Evolutionary conservation across 2,113 vertebrate species (phyloP).

Genomic region (Mellivora capensis): DNA sequence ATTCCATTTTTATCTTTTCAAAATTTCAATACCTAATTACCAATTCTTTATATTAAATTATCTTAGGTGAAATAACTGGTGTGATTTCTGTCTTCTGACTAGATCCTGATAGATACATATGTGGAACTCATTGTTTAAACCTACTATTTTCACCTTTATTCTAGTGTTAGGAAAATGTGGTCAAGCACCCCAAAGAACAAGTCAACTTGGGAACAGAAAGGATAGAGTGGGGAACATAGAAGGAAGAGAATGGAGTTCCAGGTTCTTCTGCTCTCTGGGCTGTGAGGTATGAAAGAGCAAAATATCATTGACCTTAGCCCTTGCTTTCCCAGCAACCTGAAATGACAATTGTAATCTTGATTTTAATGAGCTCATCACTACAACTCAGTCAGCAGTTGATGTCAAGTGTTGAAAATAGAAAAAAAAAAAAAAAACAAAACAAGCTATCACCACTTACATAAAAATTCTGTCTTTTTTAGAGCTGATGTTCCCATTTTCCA

Average conservation of each 20-base stretch:
- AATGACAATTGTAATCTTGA: not conserved
- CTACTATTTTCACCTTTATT: not conserved
- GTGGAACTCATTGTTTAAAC: not conserved
- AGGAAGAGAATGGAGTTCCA: not conserved
- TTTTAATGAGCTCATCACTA: conserved; percentile 34
- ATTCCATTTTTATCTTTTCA: not conserved
- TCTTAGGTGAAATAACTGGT: not conserved
- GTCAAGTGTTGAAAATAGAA: not conserved
- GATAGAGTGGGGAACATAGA: not conserved
- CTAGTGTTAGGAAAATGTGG: not conserved
- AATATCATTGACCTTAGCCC: not conserved
- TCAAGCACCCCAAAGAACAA: not conserved
- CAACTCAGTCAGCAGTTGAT: conserved; percentile 13
- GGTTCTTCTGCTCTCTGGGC: not conserved
- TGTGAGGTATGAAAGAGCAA: not conserved
- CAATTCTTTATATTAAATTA: not conserved
- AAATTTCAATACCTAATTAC: not conserved
- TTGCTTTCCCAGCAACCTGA: not conserved
- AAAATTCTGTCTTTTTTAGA: conserved; percentile 14
- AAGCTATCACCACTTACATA: not conserved
- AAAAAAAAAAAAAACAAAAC: not conserved
- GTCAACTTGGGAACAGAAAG: not conserved
- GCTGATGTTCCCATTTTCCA: conserved; percentile 19
- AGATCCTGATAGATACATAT: not conserved
- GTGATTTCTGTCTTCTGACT: not conserved